Conservation (phyloP, 2,113 vertebrate genomes). For the Brachyhypopomus occidentalis region DNA sequence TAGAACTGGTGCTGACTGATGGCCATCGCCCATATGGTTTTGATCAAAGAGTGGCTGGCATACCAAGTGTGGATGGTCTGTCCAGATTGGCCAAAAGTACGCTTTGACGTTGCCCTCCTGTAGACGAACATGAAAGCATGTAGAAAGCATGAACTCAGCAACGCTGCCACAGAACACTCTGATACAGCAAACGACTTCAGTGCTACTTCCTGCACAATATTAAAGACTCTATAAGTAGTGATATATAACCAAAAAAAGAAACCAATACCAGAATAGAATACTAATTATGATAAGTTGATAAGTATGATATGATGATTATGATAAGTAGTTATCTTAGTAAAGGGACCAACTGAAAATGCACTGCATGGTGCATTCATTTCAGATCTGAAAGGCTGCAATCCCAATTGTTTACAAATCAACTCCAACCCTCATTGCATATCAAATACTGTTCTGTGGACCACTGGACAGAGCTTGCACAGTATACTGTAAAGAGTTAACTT, state of each 20-base stretch:
- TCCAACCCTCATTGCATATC: conserved; percentile 11
- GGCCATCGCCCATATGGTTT: conserved; percentile 99
- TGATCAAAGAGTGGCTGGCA: conserved; percentile 96
- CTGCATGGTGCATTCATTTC: too few relatives aligned
- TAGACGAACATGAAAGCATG: conserved; percentile 35
- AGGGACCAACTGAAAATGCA: too few relatives aligned
- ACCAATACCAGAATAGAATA: too few relatives aligned
- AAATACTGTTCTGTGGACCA: background rate
- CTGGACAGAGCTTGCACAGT: conserved; percentile 13
- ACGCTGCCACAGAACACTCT: background rate
- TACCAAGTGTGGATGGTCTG: conserved; percentile 97
- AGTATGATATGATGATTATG: too few relatives aligned
- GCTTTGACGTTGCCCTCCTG: conserved; percentile 88
- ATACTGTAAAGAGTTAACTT: conserved; percentile 15
- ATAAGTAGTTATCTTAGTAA: too few relatives aligned
- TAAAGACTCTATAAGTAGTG: background rate
- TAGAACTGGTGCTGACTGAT: conserved; percentile 99
- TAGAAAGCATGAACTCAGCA: background rate
- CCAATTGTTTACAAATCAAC: conserved; percentile 47
- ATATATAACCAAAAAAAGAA: too few relatives aligned
- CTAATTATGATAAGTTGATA: too few relatives aligned
- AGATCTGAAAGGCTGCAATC: background rate
- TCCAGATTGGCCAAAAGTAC: conserved; percentile 90
- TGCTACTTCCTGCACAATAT: background rate
- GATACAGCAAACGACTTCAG: background rate